Conservation (phyloP, 2,888 invertebrate genomes). For the Mesorhabditis belari region DNA sequence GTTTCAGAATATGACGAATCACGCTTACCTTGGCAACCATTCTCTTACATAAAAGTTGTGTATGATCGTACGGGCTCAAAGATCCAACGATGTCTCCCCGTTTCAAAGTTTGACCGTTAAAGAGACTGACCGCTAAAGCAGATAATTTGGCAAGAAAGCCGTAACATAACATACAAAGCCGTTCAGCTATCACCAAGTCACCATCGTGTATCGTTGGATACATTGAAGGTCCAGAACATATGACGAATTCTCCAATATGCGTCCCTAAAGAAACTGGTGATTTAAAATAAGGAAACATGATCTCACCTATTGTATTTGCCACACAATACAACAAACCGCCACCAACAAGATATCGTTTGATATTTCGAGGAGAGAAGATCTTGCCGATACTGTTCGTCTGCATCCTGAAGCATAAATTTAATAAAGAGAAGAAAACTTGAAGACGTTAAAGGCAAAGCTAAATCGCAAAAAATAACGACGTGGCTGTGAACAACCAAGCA, state of each 20-base stretch:
- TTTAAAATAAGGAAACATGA: too few species aligned
- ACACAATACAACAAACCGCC: neutral
- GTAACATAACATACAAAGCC: conserved; percentile 24
- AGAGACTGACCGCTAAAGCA: neutral
- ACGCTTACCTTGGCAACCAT: conserved; percentile 22
- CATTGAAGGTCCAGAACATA: conserved; percentile 45
- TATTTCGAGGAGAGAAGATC: too few species aligned
- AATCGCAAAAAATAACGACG: too few species aligned
- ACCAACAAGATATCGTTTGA: too few species aligned
- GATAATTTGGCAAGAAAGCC: neutral
- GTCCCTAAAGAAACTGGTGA: too few species aligned
- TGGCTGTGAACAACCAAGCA: too few species aligned
- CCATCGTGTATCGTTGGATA: conserved; percentile 44
- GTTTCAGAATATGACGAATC: neutral
- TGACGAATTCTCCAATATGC: conserved; percentile 39
- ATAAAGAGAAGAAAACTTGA: too few species aligned
- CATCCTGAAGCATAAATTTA: too few species aligned
- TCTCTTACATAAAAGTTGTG: conserved; percentile 33
- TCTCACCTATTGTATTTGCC: too few species aligned
- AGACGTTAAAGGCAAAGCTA: too few species aligned
- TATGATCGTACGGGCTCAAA: conserved; percentile 33
- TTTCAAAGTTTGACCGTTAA: conserved; percentile 3
- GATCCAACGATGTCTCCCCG: conserved; percentile 44
- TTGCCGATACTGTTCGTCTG: too few species aligned
- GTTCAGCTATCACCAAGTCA: conserved; percentile 42